phyloP scores from a whole-genome alignment of 2,113 vertebrate species.

The Zonotrichia leucophrys region DNA sequence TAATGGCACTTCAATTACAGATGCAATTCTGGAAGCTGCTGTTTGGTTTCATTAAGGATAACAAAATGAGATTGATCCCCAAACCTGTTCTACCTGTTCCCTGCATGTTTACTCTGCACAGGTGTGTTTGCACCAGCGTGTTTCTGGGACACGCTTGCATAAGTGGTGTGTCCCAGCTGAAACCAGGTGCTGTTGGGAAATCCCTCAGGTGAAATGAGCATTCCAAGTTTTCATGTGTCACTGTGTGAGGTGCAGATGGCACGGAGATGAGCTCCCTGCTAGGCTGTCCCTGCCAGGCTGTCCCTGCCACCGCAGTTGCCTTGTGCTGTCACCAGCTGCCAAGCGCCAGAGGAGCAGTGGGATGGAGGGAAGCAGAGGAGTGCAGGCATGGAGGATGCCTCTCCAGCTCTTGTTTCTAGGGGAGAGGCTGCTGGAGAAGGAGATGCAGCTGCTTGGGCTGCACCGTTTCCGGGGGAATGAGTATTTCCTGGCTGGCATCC shows the following conservation, averaged over 20 bases:
- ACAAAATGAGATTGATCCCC: background rate
- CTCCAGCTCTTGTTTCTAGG: background rate
- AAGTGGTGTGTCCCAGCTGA: background rate
- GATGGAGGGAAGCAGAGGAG: background rate
- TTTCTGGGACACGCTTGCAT: fast-evolving
- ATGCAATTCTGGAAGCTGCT: background rate
- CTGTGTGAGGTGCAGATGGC: background rate
- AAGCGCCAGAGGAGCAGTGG: background rate
- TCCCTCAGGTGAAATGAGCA: background rate
- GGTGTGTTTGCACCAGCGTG: background rate
- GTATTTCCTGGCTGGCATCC: background rate
- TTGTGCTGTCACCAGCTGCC: background rate
- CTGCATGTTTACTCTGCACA: fast-evolving
- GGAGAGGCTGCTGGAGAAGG: background rate
- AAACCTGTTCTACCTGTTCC: background rate
- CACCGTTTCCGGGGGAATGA: background rate
- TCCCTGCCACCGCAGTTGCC: background rate
- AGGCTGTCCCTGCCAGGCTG: background rate
- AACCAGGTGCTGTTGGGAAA: background rate
- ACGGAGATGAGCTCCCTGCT: background rate
- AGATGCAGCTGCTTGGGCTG: background rate
- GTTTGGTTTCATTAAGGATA: background rate
- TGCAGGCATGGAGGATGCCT: background rate
- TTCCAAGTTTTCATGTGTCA: background rate
- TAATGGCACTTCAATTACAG: background rate